Base-by-base conservation (phyloP, 2,888 invertebrate species). In the Micoletzkya japonica region DNA sequence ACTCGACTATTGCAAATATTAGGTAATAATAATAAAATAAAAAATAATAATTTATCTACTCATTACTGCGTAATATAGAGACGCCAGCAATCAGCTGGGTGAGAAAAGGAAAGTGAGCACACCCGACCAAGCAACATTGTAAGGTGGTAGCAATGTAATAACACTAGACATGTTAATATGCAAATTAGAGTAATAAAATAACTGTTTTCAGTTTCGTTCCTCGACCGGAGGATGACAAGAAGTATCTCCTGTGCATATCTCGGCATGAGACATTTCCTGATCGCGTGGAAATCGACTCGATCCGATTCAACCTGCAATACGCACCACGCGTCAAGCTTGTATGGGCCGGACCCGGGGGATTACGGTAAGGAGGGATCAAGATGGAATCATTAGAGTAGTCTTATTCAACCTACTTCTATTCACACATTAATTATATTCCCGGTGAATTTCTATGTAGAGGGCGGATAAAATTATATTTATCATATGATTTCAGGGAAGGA, bases 251-350 rank as follows among this genome's bases (percentile, higher is more conserved):
- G 1, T 82, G 82, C 61, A 70, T 79, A 34, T 76, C 74, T 63
- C 76, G 76, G 20, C 82, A 82, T 52, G 77, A 77, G 70, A 80
- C 80, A 20, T 78, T 79, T 56, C 74, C 75, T 0, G 74, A 79
- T 24, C 76, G 75, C 50, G 78, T 77, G 2, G 77, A 79, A 56
- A 74, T 77, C 7, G 76, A 80, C 52, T 72, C 78, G 4, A 72
- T 81, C 26, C 77, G 76, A 37, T 61, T 84, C 34, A 73, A 77
- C 17, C 76, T 84, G 1, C 73, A 73, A 30, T 84, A 81, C 36
- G 79, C 79, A 26, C 84, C 84, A 4, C 75, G 78, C 69, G 78
- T 83, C 7, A 75, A 75, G 30, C 64, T 84, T 44, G 75, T 77
- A n/a, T 69, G 81, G 37, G 82, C 79, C 7, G 77, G 76, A 1